Evolutionary conservation across 2,888 invertebrate genomes (phyloP), one percentile per base, ranked within the genome.

Genomic region (Hofmannophila pseudospretella): DNA sequence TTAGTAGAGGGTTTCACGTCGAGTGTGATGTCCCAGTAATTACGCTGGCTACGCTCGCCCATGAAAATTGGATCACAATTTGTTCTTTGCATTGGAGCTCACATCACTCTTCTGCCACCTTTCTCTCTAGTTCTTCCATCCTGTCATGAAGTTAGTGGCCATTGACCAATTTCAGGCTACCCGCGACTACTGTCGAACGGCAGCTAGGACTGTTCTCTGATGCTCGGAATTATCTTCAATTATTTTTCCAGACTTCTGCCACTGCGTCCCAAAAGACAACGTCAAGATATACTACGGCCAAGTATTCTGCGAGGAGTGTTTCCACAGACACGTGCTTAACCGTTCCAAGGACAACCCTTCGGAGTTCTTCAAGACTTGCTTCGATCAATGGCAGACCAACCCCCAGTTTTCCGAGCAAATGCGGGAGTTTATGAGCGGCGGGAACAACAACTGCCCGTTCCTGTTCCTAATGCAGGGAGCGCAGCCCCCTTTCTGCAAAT

Each of bases 201-300:
- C 3, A 19, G 5, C 19, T 5, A 19, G 19, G 19, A 5, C 19
- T 5, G 19, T 19, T 19, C 3, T 19, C 19, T 3, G 19, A 4
- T 19, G 3, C 19, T 4, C 19, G 19, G 19, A 3, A 19, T 19
- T n/a, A n/a, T n/a, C n/a, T n/a, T n/a, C n/a, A n/a, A n/a, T n/a
- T n/a, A n/a, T 67, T 1, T 16, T 16, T 16, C 16, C 51, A 84
- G 84, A 71, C 38, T 70, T 73, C 48, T 84, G 85, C 51, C 79
- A 73, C 39, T 38, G 53, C 5, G 62, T 76, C 1, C 85, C 85
- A 0, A 71, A 54, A 2, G 46, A 63, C 3, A 72, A 70, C 35
- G 44, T 75, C 8, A 82, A 85, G 53, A 79, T 85, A 30, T 85
- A 84, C 51, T 84, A 81, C 47, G 85, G 85, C 1, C 84, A 84